Evolutionary conservation across 2,797 vertebrate genomes (phyloP).

Genomic region (Sebastes ruberrimus): DNA sequence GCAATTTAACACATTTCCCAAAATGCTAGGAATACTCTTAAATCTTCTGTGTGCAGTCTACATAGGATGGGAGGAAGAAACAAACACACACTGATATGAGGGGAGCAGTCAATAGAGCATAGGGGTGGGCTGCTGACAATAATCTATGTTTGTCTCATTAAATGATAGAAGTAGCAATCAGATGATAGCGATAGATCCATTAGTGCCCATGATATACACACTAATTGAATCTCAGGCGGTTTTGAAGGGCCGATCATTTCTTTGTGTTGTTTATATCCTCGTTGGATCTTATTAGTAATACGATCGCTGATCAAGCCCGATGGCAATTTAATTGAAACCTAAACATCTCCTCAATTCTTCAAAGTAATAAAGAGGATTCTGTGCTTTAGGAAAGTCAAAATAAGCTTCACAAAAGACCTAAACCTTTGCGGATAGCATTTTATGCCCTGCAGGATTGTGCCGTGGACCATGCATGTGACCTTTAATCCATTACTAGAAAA

Average conservation of each 20-base stretch:
- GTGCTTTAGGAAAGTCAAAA: slow-evolving; percentile 15
- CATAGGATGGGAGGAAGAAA: neutral
- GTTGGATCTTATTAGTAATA: slow-evolving; percentile 36
- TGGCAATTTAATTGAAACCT: slow-evolving; percentile 38
- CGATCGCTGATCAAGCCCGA: slow-evolving; percentile 16
- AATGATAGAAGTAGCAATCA: slow-evolving; percentile 43
- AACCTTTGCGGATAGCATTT: slow-evolving; percentile 37
- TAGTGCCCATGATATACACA: too few species aligned
- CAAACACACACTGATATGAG: neutral
- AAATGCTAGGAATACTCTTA: neutral
- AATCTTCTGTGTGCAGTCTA: neutral
- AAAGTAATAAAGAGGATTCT: slow-evolving; percentile 37
- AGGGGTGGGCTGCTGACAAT: neutral
- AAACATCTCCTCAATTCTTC: slow-evolving; percentile 27
- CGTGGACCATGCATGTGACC: slow-evolving; percentile 42
- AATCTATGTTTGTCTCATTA: slow-evolving; percentile 50
- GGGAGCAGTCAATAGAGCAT: neutral
- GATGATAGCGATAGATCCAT: too few species aligned
- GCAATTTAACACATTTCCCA: neutral
- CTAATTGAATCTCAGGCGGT: slow-evolving; percentile 47
- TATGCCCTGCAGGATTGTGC: slow-evolving; percentile 37
- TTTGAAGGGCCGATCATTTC: slow-evolving; percentile 42
- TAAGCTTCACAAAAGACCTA: slow-evolving; percentile 9
- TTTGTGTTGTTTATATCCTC: slow-evolving; percentile 32
- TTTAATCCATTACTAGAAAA: slow-evolving; percentile 45